Percentiles rank a stretch among this genome's conserved stretches.
phyloP scores from a whole-genome alignment of 2,888 invertebrate genomes.

The Pseudococcus jackbeardsleyi region DNA sequence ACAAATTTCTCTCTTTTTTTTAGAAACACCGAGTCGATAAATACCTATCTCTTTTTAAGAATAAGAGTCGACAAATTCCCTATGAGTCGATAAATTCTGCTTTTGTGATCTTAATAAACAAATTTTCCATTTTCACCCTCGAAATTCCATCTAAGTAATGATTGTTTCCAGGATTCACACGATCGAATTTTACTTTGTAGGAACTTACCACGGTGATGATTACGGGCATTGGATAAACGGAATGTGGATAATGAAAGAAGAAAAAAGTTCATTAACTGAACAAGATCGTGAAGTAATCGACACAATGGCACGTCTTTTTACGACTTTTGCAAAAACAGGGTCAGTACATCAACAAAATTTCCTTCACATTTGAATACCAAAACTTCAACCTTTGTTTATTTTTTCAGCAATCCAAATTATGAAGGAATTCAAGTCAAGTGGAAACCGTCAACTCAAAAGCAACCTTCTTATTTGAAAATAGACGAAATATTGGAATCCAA shows the following conservation, averaged over 20 bases:
- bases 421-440: not conserved
- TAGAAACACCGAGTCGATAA: no score
- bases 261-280: not conserved
- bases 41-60: no score
- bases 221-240: not conserved
- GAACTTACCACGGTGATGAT: not conserved
- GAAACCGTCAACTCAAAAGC: not conserved
- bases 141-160: no score
- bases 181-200: not conserved
- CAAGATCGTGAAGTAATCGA: not conserved
- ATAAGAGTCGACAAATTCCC: no score
- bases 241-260: not conserved
- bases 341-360: not conserved
- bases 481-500: not conserved
- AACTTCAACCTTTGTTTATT: not conserved
- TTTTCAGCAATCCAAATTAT: slow-evolving; percentile 37
- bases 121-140: no score
- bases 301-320: not conserved
- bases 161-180: no score
- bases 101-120: no score
- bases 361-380: no score
- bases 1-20: no score
- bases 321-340: slow-evolving; percentile 38
- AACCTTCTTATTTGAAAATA: slow-evolving; percentile 1
- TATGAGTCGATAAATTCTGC: no score